Evolutionary conservation across 2,888 invertebrate genomes (phyloP), one percentile per base, ranked within the genome.

Genomic region (Sericinus montela): DNA sequence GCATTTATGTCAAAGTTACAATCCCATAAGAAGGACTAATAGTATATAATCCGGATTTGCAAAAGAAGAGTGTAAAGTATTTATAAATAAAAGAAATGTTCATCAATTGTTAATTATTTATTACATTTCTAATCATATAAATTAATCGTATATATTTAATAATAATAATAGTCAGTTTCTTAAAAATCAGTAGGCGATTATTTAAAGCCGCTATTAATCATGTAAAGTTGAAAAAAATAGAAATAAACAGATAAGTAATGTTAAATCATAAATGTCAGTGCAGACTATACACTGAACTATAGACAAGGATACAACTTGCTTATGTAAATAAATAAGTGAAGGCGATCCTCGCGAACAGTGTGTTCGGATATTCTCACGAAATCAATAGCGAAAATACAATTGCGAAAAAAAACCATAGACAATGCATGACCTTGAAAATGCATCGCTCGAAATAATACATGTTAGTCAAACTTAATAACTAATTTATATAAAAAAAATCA

Each of bases 381-480:
- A 45, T 53, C 45, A 48, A 50, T 52, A 55, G 54, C 56, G 53
- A 54, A 53, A 53, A 55, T 56, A 59, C 42, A 54, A 29, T 44
- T 43, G 19, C 19, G 19, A 2, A 35, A 38, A 10, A 23, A 5
- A 39, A 65, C 70, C 74, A 74, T 58, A 62, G 65, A 67, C 72
- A 72, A 69, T 44, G 48, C 57, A 54, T 62, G 57, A 54, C 56
- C 53, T 68, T 65, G 60, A 53, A 62, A 60, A 48, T 50, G 10
- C 11, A 11, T n/a, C 49, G 55, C 55, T 48, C 52, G 65, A 57
- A 58, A 48, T 57, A 52, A 41, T 30, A 10, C 62, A 55, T 65
- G 82, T 84, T 85, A 84, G 82, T 82, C 44, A 62, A 69, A 53
- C 84, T 85, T 86, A 81, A 59, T 54, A 57, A 57, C 80, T 83